Base-by-base conservation (phyloP, 2,113 vertebrate species). In the Clarias magur region DNA sequence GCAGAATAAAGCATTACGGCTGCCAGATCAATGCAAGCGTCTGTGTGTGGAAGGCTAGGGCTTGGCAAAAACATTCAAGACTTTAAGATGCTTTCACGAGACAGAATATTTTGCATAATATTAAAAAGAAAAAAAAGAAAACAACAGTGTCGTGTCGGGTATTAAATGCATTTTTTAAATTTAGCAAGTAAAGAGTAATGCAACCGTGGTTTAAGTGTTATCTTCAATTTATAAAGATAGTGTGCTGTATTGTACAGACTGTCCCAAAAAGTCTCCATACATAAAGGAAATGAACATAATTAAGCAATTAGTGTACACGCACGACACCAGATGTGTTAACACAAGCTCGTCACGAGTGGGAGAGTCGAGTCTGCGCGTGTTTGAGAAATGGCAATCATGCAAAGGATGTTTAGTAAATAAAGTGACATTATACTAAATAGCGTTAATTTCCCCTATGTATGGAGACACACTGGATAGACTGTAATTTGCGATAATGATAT, bases 1-100 rank as follows among this genome's bases (percentile, higher is more conserved):
- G 92, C 83, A 92, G 84, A 89, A 93, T 88, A 89, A 88, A 90
- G 82, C 79, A 81, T 81, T 38, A 81, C 79, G 57, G 21, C 30
- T 34, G 27, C 27, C 17, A 25, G 79, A 81, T 81, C 79, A 62
- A 81, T 81, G 79, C 30, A 2, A 42, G 30, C 1, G 79, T 62
- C 79, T 81, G 79, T 21, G 54, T 4, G 23, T 21, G 48, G 48
- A 8, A 48, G 48, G 54, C 15, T 59, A 23, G 30, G 27, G 79
- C 56, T 34, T 2, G 54, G 56, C n/a, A 80, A 25, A 27, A 21
- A 59, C 30, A 4, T 8, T 59, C 5, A 8, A 79, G 8, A 79
- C 11, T 25, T 78, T 54, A 57, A 79, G 16, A 79, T 0, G 6
- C 27, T 79, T 57, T 9, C 53, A 57, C 7, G 2, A 30, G 8